Evolutionary conservation across 1,140 invertebrate species (phyloP), one percentile per base, ranked within the genome.

Genomic region (Drosophila varians): DNA sequence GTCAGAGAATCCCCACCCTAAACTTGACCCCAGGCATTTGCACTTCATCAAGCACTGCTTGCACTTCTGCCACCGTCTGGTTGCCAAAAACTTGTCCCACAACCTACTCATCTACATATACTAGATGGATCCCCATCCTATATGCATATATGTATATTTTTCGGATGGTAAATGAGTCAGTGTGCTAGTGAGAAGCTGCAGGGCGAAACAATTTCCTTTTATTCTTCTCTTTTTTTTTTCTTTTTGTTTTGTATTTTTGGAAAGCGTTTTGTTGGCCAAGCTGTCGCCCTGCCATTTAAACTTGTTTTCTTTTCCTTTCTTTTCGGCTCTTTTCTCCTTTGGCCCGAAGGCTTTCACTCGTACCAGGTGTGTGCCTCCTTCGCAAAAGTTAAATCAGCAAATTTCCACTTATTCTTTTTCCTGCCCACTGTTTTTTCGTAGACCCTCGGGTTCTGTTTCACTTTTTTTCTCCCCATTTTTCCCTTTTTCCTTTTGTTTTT

Each of bases 21-120:
- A 87, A 87, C 83, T 87, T 87, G 82, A 87, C 83, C 82, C 74
- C 70, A 88, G 64, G 77, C 70, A 87, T 88, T 87, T 87, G 77
- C 83, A 87, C 82, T 87, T 88, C 83, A 87, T 87, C 82, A 88
- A 82, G 73, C 60, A 38, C 28, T 69, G 73, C 68, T 56, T 77
- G 71, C 57, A 77, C 69, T 54, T 48, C 64, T 61, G 53, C 74
- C 43, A 43, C 43, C 62, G 49, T 54, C 72, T 77, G 73, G 69
- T 75, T 60, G 45, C 51, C 78, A 58, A 57, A 74, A 78, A 80
- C 46, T 66, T 66, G 45, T 19, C 21, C 45, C 19, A 69, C 47
- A 60, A 62, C 54, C 48, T 46, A 62, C 56, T 31, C 11, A 25
- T 45, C 38, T 16, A 28, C 25, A 48, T 47, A 25, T 25, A 26